Base-by-base conservation (phyloP, 2,113 vertebrate genomes). In the Aspidoscelis tigris region DNA sequence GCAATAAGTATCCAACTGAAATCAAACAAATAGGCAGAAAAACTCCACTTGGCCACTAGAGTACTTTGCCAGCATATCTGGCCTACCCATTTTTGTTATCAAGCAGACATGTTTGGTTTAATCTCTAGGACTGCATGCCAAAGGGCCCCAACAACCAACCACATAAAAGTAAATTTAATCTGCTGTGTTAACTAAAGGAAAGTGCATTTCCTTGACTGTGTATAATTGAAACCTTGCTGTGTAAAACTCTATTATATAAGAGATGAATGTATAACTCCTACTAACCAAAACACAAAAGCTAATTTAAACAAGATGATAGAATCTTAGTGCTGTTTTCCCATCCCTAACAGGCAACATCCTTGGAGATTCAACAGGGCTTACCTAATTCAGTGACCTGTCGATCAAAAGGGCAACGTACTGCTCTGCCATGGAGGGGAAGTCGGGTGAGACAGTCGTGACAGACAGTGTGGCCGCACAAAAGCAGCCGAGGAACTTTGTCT, bases 381-480 rank as follows among this genome's bases (percentile, higher is more conserved):
- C 99, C 98, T 92, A 99, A 92, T 80, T 99, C 99, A 50, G 98
- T 99, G 91, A 98, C 98, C 94, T 99, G 98, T 84, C 98, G 95
- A 96, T 99, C 98, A 85, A 99, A 99, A 81, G 98, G 99, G 92
- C 99, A 99, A 85, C 98, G 98, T 76, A 99, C 96, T 12, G 98
- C 98, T 94, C 98, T 94, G 78, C 98, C 98, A 22, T 99, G 98
- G 22, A 99, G 97, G 69, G 98, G 98, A 76, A 99, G 94, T 73
- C 98, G 97, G 50, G 98, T 99, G 1, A 99, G 96, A 87, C 99
- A 99, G 84, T 99, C 98, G 68, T 99, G 98, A 90, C 99, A 99
- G 76, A 99, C 99, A 0, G 99, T 99, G 89, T 99, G 98, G 47
- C 98, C 99, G 78, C 99, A 99, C 47, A 99, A 96, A 90, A 99